A percentile compares a stretch with the other conserved stretches of the same genome.
Evolutionary conservation across 2,113 vertebrate genomes (phyloP).

Genomic region (Ciconia maguari): DNA sequence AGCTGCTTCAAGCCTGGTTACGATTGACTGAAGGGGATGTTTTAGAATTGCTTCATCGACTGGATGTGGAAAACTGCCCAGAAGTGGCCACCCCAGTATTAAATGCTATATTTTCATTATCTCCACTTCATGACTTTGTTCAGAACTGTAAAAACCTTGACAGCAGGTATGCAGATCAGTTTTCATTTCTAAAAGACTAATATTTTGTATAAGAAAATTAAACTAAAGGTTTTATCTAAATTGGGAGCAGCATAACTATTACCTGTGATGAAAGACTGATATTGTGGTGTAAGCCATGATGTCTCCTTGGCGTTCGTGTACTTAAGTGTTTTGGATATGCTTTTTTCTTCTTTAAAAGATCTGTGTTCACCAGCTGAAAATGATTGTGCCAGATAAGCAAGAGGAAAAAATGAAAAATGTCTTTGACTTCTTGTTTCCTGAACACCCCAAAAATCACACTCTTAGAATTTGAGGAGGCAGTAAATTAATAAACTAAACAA

Average conservation of each 20-base stretch:
- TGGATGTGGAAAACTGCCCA: conserved; percentile 93
- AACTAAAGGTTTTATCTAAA: background rate
- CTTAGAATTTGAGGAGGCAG: background rate
- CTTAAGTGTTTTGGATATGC: background rate
- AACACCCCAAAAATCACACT: background rate
- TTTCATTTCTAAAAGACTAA: background rate
- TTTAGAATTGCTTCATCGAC: conserved; percentile 86
- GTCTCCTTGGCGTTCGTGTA: background rate
- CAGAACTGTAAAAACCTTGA: conserved; percentile 74
- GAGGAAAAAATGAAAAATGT: background rate
- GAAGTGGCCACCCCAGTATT: conserved; percentile 82
- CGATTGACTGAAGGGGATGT: conserved; percentile 79
- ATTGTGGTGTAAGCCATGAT: background rate
- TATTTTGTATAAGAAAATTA: background rate
- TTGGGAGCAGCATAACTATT: background rate
- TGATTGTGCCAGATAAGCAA: background rate
- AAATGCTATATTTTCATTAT: conserved; percentile 79
- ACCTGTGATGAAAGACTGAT: background rate
- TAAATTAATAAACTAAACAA: background rate
- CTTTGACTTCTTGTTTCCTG: background rate
- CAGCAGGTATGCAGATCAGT: conserved; percentile 74
- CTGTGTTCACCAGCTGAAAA: background rate
- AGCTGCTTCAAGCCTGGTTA: conserved; percentile 88
- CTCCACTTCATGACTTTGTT: conserved; percentile 73
- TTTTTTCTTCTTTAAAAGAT: background rate